Evolutionary conservation across 2,888 invertebrate species (phyloP).

Genomic region (Noctua janthe): DNA sequence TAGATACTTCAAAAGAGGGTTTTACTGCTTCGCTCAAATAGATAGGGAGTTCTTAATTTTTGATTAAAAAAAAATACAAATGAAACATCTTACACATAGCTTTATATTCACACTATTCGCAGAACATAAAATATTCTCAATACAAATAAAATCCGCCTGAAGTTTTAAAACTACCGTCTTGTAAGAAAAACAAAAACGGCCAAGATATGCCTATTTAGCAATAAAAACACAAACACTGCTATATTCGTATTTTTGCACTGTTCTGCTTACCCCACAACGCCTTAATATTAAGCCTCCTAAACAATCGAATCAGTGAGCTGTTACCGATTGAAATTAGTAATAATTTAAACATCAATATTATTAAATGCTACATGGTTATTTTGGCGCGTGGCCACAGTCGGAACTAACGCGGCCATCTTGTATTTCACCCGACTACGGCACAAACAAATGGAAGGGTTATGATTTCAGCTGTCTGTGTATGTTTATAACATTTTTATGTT

Average conservation of each 20-base stretch:
- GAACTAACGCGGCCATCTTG: background rate
- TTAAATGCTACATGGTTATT: background rate
- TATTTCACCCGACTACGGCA: background rate
- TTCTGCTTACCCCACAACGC: conserved; percentile 28
- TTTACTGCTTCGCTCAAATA: conserved; percentile 48
- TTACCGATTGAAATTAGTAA: conserved; percentile 45
- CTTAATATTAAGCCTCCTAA: conserved; percentile 52
- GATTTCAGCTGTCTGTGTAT: background rate
- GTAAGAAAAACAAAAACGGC: background rate
- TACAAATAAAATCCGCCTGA: background rate
- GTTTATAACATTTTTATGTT: too few species aligned
- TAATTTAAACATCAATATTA: conserved; percentile 9
- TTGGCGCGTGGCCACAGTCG: background rate
- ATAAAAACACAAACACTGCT: background rate
- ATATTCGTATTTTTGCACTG: background rate
- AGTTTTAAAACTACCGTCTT: background rate
- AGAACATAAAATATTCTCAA: background rate
- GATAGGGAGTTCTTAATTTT: conserved; percentile 7
- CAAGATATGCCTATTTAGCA: background rate
- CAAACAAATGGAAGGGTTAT: background rate
- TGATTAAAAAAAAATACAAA: background rate
- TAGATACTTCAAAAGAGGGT: background rate
- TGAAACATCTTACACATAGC: background rate
- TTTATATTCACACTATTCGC: background rate
- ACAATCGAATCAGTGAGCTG: conserved; percentile 42